phyloP scores from a whole-genome alignment of 2,888 invertebrate species.

The Clostera curtula region DNA sequence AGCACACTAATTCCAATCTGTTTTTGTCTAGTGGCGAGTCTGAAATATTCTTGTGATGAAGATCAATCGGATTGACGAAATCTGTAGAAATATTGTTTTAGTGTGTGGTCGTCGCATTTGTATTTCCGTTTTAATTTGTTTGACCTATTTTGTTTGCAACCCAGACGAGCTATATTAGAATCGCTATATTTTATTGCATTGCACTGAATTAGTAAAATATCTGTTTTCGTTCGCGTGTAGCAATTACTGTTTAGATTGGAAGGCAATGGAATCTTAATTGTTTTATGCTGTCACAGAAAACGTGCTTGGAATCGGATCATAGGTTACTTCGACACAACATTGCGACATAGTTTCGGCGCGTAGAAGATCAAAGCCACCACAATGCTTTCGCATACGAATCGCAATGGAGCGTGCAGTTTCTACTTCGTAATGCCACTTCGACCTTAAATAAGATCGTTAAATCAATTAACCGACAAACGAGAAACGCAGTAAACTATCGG shows the following conservation, averaged over 20 bases:
- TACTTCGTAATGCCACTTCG: constrained; percentile 26
- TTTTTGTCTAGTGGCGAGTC: constrained; percentile 21
- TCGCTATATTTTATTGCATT: constrained; percentile 17
- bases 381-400: neutral
- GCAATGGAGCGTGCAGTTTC: constrained; percentile 11
- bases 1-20: constrained; percentile 10
- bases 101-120: constrained; percentile 15
- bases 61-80: constrained; percentile 15
- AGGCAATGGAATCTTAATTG: constrained; percentile 11
- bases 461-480: constrained; percentile 36
- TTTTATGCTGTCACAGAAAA: neutral
- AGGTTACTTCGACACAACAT: constrained; percentile 1
- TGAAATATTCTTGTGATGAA: constrained; percentile 16
- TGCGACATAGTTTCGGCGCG: neutral
- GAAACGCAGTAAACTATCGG: constrained; percentile 26
- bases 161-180: constrained; percentile 18
- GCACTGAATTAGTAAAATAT: constrained; percentile 19
- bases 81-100: constrained; percentile 15
- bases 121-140: constrained; percentile 23
- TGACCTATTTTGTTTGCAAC: constrained; percentile 27
- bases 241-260: constrained; percentile 16
- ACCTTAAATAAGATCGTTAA: constrained; percentile 30
- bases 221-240: constrained; percentile 18
- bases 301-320: constrained; percentile 1
- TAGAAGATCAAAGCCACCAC: constrained; percentile 1